Percentiles rank a stretch among this genome's conserved stretches.
Conservation (phyloP, 2,888 invertebrate genomes). For the Apodemia hepburni region DNA sequence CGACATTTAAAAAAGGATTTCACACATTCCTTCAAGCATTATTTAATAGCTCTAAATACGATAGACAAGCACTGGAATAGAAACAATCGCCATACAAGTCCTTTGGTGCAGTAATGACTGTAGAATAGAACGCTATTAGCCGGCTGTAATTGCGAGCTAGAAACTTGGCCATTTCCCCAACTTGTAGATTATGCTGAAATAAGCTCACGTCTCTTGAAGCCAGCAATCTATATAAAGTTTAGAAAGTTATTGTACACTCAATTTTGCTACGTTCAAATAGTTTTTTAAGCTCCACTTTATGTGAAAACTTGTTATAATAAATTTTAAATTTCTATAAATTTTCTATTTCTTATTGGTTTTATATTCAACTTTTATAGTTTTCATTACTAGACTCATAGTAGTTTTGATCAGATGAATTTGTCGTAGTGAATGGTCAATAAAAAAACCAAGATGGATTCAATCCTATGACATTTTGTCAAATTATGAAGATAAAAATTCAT, state of each 20-base stretch:
- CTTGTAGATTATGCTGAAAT: slow-evolving; percentile 31
- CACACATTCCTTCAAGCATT: too few species aligned
- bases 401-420: too few species aligned
- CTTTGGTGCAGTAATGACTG: slow-evolving; percentile 33
- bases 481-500: too few species aligned
- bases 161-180: slow-evolving; percentile 33
- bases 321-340: neutral
- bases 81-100: slow-evolving; percentile 33
- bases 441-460: too few species aligned
- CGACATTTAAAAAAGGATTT: too few species aligned
- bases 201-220: slow-evolving; percentile 24
- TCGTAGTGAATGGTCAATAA: too few species aligned
- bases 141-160: slow-evolving; percentile 32
- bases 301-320: slow-evolving; percentile 6
- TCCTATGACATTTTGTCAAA: too few species aligned
- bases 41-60: slow-evolving; percentile 22
- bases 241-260: slow-evolving; percentile 19
- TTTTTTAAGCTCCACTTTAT: slow-evolving; percentile 9
- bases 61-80: slow-evolving; percentile 27
- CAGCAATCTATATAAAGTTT: slow-evolving; percentile 22
- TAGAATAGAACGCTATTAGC: slow-evolving; percentile 33
- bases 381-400: neutral
- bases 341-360: slow-evolving; percentile 8
- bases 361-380: neutral
- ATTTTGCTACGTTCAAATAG: slow-evolving; percentile 8